A percentile compares a stretch with the other conserved stretches of the same genome.
phyloP scores from a whole-genome alignment of 1,140 invertebrate species.

The Paraescarpia echinospica region DNA sequence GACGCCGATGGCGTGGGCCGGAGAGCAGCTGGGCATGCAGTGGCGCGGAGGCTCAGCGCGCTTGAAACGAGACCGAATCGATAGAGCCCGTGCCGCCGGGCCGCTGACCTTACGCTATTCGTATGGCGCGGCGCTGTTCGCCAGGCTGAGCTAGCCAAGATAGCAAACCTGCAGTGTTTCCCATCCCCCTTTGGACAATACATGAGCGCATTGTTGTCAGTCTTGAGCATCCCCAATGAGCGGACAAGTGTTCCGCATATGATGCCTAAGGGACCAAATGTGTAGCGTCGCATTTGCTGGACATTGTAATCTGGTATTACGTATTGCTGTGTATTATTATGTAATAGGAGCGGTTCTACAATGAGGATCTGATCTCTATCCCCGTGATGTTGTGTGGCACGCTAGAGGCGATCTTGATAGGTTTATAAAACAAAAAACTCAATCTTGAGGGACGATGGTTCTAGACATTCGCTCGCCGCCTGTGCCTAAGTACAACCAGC shows the following conservation, averaged over 20 bases:
- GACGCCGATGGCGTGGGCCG: neutral
- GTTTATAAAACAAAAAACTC: neutral
- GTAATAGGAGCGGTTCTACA: neutral
- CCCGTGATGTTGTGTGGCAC: neutral
- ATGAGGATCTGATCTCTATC: neutral
- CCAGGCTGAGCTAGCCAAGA: neutral
- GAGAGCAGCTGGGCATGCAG: conserved; percentile 8
- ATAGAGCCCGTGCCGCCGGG: neutral
- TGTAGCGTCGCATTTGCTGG: neutral
- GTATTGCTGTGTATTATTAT: neutral
- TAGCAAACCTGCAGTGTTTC: neutral
- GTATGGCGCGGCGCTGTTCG: neutral
- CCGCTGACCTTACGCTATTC: neutral
- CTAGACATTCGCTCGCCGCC: neutral
- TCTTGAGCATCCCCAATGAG: neutral
- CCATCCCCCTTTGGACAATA: neutral
- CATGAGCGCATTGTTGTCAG: neutral
- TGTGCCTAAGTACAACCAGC: neutral
- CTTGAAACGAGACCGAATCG: neutral
- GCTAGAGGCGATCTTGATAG: neutral
- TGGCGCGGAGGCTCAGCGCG: neutral
- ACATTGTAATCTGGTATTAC: neutral
- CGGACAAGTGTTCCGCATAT: neutral
- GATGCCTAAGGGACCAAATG: neutral
- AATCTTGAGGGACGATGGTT: neutral